Base-by-base conservation (phyloP, 92 coral and sea anemone genomes). In the Umimayanthus chanpuru region DNA sequence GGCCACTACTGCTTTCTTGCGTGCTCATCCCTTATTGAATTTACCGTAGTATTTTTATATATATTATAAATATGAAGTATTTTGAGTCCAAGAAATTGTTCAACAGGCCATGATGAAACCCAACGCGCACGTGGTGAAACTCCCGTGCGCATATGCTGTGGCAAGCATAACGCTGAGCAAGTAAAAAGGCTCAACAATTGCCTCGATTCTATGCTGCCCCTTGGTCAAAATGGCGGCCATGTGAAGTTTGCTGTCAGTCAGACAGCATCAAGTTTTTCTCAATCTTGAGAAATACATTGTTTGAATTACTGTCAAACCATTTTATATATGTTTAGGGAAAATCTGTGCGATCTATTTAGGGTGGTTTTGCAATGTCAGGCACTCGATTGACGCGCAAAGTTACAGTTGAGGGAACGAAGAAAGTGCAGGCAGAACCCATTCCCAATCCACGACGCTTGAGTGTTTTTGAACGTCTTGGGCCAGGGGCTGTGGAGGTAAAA, bases 391-490 rank as follows among this genome's bases (percentile, higher is more conserved):
- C 99, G 4, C 94, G 99, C 61, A 95, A 93, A 88, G 99, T 97
- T 9, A 97, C 99, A 10, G 99, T 97, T 16, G 99, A 97, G 88
- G 99, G 98, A 2, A 77, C 94, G 12, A 97, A 97, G 85, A 95
- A 97, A 88, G 91, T 94, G 68, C 68, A 61, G 4, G 88, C 95
- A 32, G 99, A 97, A 25, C 41, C 77, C 0, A 83, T 9, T 78
- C 41, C n/a, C n/a, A 74, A 85, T 82, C 90, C 88, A 26, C 92
- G 94, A 5, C 88, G 99, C 80, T 81, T 92, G 72, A 97, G 99
- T 88, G 99, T 97, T 73, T 97, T 97, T 95, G 99, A 97, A 72
- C 88, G 99, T 81, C 90, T 97, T 6, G 99, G 99, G 26, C 99
- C 99, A 21, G 99, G 99, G 53, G 93, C 98, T 82, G 91, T 91